Conservation (phyloP, 1,140 invertebrate genomes). For the Cyrtorhinus lividipennis region DNA sequence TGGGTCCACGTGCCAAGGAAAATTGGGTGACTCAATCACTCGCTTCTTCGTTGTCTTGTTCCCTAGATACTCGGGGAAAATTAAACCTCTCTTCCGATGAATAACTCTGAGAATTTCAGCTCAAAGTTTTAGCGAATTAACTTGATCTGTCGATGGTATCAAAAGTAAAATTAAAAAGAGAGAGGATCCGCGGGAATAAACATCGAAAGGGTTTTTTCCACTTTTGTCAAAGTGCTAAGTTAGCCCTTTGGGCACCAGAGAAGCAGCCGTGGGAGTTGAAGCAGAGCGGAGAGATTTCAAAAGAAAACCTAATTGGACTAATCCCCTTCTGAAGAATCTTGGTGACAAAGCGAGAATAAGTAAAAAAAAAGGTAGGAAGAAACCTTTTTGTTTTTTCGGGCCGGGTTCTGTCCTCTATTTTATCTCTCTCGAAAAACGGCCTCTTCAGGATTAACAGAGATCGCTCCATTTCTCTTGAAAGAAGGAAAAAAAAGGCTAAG, state of each 20-base stretch:
- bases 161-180: not conserved
- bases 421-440: not conserved
- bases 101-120: too few species aligned
- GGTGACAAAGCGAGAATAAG: not conserved
- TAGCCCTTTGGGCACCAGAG: not conserved
- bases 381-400: not conserved
- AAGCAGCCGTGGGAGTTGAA: too few species aligned
- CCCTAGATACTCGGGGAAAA: too few species aligned
- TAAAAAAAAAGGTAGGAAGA: not conserved
- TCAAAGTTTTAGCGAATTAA: not conserved
- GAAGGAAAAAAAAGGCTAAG: not conserved
- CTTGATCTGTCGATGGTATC: not conserved
- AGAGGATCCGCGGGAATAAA: not conserved
- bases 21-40: too few species aligned
- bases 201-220: not conserved
- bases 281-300: not conserved
- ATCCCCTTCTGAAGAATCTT: not conserved
- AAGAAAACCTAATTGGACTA: not conserved
- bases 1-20: too few species aligned
- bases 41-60: too few species aligned
- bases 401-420: too few species aligned
- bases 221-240: not conserved
- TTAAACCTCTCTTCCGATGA: too few species aligned
- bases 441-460: not conserved
- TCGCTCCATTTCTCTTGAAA: not conserved